Base-by-base conservation (phyloP, 2,797 vertebrate species). In the Anguilla megastoma region DNA sequence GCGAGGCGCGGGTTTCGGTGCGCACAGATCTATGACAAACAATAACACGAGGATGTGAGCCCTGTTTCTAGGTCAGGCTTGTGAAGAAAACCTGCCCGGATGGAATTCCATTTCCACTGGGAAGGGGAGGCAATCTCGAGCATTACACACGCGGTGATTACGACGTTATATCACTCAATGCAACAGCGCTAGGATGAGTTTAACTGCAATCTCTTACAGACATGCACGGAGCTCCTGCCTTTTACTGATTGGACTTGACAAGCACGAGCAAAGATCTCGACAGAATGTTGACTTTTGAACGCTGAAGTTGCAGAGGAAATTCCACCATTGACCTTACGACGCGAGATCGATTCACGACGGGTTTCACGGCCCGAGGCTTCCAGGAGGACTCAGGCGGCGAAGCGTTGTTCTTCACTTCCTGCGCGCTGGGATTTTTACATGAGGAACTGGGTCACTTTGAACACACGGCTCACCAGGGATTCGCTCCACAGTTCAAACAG, bases 391-490 rank as follows among this genome's bases (percentile, higher is more conserved):
- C 27, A 0, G 3, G 30, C 16, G 5, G 21, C 0, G 45, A 82
- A 45, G 79, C 50, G 30, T 16, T 80, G 3, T 33, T 80, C 76
- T 80, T 21, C 33, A 45, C 33, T 80, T 80, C 33, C 33, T 24
- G 33, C 1, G 33, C 33, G 36, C 76, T 41, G 79, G 41, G 79
- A 50, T 82, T 50, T 41, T 48, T 8, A 82, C 45, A 82, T 12
- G 45, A 8, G 21, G 45, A 82, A 82, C 21, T 82, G 79, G 79
- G 79, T 82, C 79, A n/a, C 79, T 80, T 48, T 82, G 41, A 82
- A 82, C 14, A n/a, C 18, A 82, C 18, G 45, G 79, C 45, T 21
- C 79, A 48, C 41, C 21, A 10, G 79, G 45, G 79, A 82, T 10
- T 82, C 45, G 21, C 79, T 48, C 41, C 41, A n/a, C 21, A 48